These are phyloP conservation scores for Drosophila rhopaloa DNA, from an alignment of 1,140 invertebrate genomes.

Conservation along the genomic window DNA sequence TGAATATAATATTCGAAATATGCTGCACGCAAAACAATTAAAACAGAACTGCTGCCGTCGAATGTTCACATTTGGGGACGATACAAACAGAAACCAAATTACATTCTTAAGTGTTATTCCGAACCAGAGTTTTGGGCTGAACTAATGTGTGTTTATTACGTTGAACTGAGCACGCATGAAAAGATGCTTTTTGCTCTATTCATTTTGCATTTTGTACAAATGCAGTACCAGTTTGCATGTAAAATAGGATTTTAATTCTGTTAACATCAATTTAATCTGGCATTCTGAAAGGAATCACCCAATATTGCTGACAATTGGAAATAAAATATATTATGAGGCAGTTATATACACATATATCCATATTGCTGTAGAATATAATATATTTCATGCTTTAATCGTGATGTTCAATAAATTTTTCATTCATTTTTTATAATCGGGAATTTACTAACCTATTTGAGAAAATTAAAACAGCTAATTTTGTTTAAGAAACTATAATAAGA, in stretches of 20 bases:
- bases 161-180: background rate
- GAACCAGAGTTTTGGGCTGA: background rate
- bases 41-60: background rate
- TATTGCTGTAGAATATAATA: too few relatives aligned
- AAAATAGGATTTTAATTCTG: background rate
- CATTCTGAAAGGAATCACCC: background rate
- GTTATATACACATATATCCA: too few relatives aligned
- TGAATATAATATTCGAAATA: constrained; percentile 10
- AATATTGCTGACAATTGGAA: background rate
- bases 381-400: too few relatives aligned
- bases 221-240: background rate
- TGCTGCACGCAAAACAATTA: constrained; percentile 12
- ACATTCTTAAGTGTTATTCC: constrained; percentile 1
- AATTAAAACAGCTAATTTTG: too few relatives aligned
- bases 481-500: too few relatives aligned
- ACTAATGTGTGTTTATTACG: constrained; percentile 6
- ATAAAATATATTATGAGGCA: too few relatives aligned
- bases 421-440: too few relatives aligned
- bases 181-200: background rate
- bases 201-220: background rate
- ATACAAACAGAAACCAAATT: constrained; percentile 2
- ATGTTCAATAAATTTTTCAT: too few relatives aligned
- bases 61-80: background rate
- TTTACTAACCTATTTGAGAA: too few relatives aligned
- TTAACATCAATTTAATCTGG: background rate